These are phyloP conservation scores for Drosophila bocqueti DNA, from an alignment of 1,140 invertebrate genomes.

Conservation along the genomic window DNA sequence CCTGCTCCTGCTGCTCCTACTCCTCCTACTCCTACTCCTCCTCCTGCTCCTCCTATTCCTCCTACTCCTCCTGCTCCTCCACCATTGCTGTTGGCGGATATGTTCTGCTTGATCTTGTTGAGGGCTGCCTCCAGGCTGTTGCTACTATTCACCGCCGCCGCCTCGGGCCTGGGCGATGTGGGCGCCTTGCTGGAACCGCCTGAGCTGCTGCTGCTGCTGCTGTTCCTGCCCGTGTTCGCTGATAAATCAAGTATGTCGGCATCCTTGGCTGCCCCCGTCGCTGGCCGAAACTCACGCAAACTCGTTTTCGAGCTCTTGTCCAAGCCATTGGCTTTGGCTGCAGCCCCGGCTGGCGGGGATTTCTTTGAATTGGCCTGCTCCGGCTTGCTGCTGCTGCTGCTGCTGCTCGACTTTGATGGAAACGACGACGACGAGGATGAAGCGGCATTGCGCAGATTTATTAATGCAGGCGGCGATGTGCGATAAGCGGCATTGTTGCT, in stretches of 20 bases:
- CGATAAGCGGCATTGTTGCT: conserved; percentile 64
- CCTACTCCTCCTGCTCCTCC: conserved; percentile 2
- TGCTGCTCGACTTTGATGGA: conserved; percentile 58
- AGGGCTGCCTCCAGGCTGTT: conserved; percentile 75
- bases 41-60: background rate
- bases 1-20: background rate
- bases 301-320: conserved; percentile 69
- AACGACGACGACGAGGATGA: conserved; percentile 42
- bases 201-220: conserved; percentile 23
- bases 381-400: conserved; percentile 1
- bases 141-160: conserved; percentile 28
- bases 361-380: conserved; percentile 64
- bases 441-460: conserved; percentile 69
- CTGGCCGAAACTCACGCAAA: conserved; percentile 74
- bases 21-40: background rate
- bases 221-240: conserved; percentile 45
- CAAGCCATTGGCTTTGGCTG: conserved; percentile 66
- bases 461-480: conserved; percentile 78
- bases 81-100: conserved; percentile 65
- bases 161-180: conserved; percentile 25
- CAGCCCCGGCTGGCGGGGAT: conserved; percentile 25
- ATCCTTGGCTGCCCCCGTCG: conserved; percentile 45
- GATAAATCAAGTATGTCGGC: conserved; percentile 82
- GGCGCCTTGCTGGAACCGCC: conserved; percentile 19
- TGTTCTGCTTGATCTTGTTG: conserved; percentile 83